These are phyloP conservation scores for Anthopleura xanthogrammica DNA, from an alignment of 92 coral and sea anemone genomes.

Conservation along the genomic window DNA sequence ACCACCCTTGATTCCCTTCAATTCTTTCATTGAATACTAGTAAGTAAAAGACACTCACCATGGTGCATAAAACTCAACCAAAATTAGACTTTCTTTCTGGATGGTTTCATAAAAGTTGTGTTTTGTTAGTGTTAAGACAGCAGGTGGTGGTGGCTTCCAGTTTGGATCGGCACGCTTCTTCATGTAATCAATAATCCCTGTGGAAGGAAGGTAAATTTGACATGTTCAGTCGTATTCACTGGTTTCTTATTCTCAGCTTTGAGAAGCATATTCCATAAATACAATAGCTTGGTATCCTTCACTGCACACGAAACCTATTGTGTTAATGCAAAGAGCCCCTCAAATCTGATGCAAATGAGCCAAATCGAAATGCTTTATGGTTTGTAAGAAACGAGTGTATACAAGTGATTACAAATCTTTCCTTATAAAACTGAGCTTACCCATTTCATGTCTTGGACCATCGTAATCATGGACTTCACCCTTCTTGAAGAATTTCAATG, in stretches of 20 bases:
- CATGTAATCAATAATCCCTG: constrained; percentile 93
- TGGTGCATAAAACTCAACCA: constrained; percentile 98
- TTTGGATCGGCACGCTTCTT: constrained; percentile 81
- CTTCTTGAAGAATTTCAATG: constrained; percentile 89
- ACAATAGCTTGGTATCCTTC: no score
- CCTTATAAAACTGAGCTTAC: constrained; percentile 28
- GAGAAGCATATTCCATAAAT: no score
- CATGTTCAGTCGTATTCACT: not conserved
- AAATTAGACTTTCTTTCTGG: constrained; percentile 74
- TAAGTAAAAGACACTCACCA: constrained; percentile 55
- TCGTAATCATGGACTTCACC: constrained; percentile 83
- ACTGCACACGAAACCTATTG: no score
- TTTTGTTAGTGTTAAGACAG: constrained; percentile 83
- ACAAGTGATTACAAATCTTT: not conserved
- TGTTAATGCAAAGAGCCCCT: no score
- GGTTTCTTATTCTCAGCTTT: no score
- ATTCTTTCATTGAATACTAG: not conserved
- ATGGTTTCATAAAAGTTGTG: constrained; percentile 85
- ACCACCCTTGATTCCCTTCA: no score
- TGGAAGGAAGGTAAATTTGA: not conserved
- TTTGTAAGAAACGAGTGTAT: no score
- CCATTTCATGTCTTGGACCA: constrained; percentile 87
- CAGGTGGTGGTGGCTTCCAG: constrained; percentile 97
- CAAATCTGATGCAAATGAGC: no score
- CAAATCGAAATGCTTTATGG: no score